Percentiles rank a stretch among this genome's conserved stretches.
These are phyloP conservation scores for Mesoclemmys tuberculata DNA, from an alignment of 2,113 vertebrate species.

Conservation along the genomic window DNA sequence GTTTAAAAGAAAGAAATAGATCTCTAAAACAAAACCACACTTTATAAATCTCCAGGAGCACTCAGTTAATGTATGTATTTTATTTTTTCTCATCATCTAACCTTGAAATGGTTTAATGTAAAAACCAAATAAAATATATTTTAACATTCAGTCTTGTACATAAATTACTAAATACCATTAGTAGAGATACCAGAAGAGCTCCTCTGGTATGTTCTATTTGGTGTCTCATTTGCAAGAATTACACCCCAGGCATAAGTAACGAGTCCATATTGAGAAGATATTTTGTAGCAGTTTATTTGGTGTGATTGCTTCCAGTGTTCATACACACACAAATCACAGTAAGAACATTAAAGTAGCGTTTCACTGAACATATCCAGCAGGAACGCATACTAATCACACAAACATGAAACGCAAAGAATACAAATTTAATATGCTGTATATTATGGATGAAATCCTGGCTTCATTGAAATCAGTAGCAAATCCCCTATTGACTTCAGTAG, in stretches of 20 bases:
- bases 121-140: background rate
- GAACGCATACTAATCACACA: background rate
- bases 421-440: background rate
- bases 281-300: conserved; percentile 31
- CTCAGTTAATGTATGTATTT: background rate
- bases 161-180: conserved; percentile 42
- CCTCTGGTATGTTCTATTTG: conserved; percentile 17
- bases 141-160: background rate
- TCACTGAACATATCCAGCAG: background rate
- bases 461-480: background rate
- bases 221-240: conserved; percentile 29
- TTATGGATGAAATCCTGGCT: background rate
- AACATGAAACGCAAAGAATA: background rate
- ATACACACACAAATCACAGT: background rate
- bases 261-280: background rate
- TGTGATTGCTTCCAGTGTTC: background rate
- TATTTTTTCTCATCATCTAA: conserved; percentile 41
- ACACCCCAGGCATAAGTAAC: conserved; percentile 43
- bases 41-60: background rate
- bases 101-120: conserved; percentile 22
- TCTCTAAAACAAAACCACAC: background rate
- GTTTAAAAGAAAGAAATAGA: conserved; percentile 12
- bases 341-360: background rate
- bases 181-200: conserved; percentile 40
- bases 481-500: background rate